Evolutionary conservation across 2,797 vertebrate species (phyloP).

Genomic region (Alexandromys oeconomus): DNA sequence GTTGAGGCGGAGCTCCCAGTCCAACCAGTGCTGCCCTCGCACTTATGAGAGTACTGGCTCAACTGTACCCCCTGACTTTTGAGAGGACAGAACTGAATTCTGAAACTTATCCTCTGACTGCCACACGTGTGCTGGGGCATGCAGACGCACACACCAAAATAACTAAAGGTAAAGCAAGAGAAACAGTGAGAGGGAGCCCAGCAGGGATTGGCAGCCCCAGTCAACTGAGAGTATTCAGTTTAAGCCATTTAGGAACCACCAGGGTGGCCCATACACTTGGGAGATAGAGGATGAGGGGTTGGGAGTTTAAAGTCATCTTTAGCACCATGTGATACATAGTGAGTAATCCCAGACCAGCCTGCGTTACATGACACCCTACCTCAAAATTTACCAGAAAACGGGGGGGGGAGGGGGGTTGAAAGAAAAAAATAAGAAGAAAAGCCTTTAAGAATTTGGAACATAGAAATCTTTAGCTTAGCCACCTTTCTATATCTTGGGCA

Average conservation of each 20-base stretch:
- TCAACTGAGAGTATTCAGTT: neutral
- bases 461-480: neutral
- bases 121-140: neutral
- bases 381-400: neutral
- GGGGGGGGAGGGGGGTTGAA: neutral
- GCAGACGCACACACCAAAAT: neutral
- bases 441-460: constrained; percentile 25
- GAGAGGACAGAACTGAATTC: neutral
- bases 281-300: neutral
- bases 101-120: neutral
- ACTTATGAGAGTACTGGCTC: neutral
- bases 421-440: neutral
- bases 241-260: neutral
- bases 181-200: neutral
- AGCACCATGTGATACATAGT: neutral
- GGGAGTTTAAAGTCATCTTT: neutral
- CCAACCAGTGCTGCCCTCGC: neutral
- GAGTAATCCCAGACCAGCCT: neutral
- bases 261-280: neutral
- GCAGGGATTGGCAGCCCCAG: neutral
- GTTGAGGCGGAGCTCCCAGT: neutral
- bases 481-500: neutral
- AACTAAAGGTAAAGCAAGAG: neutral
- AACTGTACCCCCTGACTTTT: neutral
- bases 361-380: neutral